Evolutionary conservation across 1,140 invertebrate species (phyloP).

Genomic region (Bradynema listronoti): DNA sequence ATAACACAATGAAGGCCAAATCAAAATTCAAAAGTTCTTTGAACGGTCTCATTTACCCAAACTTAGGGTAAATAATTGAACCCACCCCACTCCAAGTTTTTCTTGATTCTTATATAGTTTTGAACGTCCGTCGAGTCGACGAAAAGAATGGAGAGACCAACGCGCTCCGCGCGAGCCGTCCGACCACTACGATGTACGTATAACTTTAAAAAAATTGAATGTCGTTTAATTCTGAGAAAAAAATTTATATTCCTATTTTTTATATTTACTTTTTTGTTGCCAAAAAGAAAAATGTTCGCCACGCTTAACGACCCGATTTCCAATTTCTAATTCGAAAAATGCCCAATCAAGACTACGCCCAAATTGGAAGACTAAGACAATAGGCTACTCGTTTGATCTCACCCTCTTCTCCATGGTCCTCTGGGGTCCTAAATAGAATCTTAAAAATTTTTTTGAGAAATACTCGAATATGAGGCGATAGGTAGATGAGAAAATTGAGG

Average conservation of each 20-base stretch:
- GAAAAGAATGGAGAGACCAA: constrained; percentile 82
- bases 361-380: neutral
- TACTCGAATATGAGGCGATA: too few species aligned
- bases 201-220: constrained; percentile 65
- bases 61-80: too few species aligned
- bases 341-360: neutral
- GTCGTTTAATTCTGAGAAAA: too few species aligned
- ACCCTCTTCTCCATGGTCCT: too few species aligned
- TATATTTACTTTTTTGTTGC: constrained; percentile 10
- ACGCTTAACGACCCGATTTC: neutral
- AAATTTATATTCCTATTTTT: too few species aligned
- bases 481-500: too few species aligned
- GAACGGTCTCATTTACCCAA: too few species aligned
- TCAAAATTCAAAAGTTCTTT: too few species aligned
- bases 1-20: too few species aligned
- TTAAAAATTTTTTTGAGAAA: too few species aligned
- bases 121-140: constrained; percentile 78
- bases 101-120: constrained; percentile 73
- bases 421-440: too few species aligned
- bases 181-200: constrained; percentile 93
- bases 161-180: constrained; percentile 78
- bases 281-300: constrained; percentile 1
- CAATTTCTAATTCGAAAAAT: neutral
- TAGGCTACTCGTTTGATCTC: too few species aligned
- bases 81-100: constrained; percentile 72